Conservation (phyloP, 2,113 vertebrate species). For the Pyxicephalus adspersus region DNA sequence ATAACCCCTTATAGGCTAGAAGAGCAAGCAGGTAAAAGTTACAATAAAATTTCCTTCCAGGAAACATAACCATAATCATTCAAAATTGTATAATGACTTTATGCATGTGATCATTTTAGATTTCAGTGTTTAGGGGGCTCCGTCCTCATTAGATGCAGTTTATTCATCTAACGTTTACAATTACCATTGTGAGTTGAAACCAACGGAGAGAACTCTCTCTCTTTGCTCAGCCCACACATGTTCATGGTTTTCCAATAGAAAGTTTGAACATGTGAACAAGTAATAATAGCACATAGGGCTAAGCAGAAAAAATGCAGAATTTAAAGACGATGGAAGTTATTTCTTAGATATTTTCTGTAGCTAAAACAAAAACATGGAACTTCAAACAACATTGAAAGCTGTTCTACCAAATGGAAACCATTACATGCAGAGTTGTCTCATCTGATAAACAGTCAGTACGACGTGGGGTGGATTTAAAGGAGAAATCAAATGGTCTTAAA, state of each 20-base stretch:
- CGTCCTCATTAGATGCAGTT: no score
- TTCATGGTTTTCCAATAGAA: slow-evolving; percentile 22
- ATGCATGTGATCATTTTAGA: background rate
- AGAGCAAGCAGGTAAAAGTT: no score
- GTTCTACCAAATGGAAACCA: slow-evolving; percentile 36
- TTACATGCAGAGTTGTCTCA: slow-evolving; percentile 35
- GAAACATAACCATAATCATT: no score
- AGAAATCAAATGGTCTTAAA: slow-evolving; percentile 16
- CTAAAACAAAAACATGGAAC: background rate
- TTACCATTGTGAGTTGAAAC: no score
- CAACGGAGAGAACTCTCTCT: background rate
- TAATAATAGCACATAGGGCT: background rate
- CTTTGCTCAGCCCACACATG: slow-evolving; percentile 8
- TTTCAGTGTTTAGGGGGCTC: background rate
- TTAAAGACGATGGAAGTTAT: background rate
- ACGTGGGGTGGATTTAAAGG: background rate
- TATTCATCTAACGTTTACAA: no score
- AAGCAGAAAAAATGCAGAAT: background rate
- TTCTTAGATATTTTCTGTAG: slow-evolving; percentile 25
- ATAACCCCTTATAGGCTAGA: no score
- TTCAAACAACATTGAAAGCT: slow-evolving; percentile 15
- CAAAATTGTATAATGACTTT: no score
- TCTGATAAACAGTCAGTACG: slow-evolving; percentile 36
- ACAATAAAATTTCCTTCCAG: no score
- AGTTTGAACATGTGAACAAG: slow-evolving; percentile 6